These are phyloP conservation scores for Harpalus rubripes DNA, from an alignment of 2,888 invertebrate species.

Conservation along the genomic window DNA sequence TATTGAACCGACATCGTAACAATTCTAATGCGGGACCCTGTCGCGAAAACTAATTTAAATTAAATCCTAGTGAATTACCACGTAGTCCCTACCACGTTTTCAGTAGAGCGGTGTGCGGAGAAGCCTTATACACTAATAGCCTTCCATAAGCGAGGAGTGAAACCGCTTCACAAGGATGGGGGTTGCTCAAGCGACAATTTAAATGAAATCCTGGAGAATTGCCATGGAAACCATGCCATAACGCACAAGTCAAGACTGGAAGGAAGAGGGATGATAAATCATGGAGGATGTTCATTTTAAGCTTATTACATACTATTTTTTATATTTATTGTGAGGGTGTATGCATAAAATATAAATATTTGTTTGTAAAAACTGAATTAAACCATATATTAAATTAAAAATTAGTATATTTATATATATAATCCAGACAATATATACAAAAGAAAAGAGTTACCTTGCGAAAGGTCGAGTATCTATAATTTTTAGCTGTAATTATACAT, in stretches of 20 bases:
- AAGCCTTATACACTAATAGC: background rate
- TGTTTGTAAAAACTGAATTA: no score
- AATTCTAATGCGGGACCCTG: constrained; percentile 74
- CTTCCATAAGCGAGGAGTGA: background rate
- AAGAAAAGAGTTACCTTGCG: no score
- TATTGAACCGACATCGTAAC: constrained; percentile 73
- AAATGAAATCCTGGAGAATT: constrained; percentile 77
- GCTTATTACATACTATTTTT: constrained; percentile 25
- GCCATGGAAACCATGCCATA: constrained; percentile 76
- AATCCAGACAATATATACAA: no score
- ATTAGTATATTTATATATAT: no score
- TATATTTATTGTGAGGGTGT: background rate
- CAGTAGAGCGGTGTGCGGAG: constrained; percentile 69
- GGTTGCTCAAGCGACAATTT: constrained; percentile 74
- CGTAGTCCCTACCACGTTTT: constrained; percentile 70
- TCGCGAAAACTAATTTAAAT: constrained; percentile 85
- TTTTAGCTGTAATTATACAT: no score
- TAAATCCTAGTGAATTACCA: constrained; percentile 88
- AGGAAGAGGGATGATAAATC: constrained; percentile 17
- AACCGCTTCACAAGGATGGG: background rate
- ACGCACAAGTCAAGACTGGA: constrained; percentile 47
- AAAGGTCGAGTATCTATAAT: no score
- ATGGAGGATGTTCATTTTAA: constrained; percentile 9
- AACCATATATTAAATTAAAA: no score
- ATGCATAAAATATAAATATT: no score